These are phyloP conservation scores for Xenops minutus DNA, from an alignment of 2,797 vertebrate species.

Conservation along the genomic window DNA sequence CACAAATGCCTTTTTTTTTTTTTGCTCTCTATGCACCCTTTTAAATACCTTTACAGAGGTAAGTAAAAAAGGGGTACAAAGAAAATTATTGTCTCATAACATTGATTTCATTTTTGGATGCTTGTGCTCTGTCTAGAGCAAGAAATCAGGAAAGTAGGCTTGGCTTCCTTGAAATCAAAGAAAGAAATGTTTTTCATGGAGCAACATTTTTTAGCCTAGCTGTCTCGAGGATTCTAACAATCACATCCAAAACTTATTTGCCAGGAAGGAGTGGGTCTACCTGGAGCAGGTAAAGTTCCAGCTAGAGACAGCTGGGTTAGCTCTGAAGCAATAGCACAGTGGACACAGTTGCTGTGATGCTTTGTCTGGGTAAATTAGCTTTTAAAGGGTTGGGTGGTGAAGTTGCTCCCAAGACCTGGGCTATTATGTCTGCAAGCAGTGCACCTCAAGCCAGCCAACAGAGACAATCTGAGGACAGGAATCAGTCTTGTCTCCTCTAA, in stretches of 20 bases:
- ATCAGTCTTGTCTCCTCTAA: not conserved
- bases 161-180: not conserved
- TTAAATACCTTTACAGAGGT: not conserved
- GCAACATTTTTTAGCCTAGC: not conserved
- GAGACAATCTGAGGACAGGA: not conserved
- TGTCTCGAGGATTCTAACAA: not conserved
- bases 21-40: not conserved
- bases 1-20: not conserved
- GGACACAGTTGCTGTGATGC: not conserved
- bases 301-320: not conserved
- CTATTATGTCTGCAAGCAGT: not conserved
- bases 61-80: not conserved
- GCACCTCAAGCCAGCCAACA: not conserved
- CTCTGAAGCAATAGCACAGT: not conserved
- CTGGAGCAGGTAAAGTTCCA: not conserved
- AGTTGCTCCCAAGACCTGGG: not conserved
- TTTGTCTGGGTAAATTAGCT: not conserved
- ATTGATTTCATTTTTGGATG: not conserved
- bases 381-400: not conserved
- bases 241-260: not conserved
- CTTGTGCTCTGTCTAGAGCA: not conserved
- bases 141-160: not conserved
- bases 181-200: not conserved
- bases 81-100: not conserved
- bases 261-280: not conserved